phyloP scores from a whole-genome alignment of 2,113 vertebrate species.

The Cnemophilus loriae region DNA sequence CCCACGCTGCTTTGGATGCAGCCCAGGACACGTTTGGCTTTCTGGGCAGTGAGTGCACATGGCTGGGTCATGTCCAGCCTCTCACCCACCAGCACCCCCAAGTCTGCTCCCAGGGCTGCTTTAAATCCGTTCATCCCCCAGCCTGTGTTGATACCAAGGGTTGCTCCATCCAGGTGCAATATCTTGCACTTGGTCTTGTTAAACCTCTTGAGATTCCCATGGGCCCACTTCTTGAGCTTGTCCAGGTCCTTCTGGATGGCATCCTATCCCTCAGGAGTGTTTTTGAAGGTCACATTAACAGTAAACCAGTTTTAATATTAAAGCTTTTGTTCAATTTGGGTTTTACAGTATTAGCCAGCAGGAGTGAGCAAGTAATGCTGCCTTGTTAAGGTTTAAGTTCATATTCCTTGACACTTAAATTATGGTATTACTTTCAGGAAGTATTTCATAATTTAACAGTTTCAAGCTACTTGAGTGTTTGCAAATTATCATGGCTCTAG shows the following conservation, averaged over 20 bases:
- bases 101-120: neutral
- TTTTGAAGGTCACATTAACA: neutral
- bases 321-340: neutral
- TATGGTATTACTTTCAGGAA: slow-evolving; percentile 10
- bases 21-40: neutral
- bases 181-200: neutral
- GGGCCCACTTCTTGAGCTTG: neutral
- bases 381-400: slow-evolving; percentile 31
- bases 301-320: neutral
- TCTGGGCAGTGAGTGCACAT: neutral
- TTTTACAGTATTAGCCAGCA: slow-evolving; percentile 31
- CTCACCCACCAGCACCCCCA: neutral
- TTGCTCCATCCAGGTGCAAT: neutral
- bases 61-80: neutral
- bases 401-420: slow-evolving; percentile 7
- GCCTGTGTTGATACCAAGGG: neutral
- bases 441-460: slow-evolving; percentile 1
- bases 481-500: neutral
- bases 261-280: neutral
- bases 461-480: slow-evolving; percentile 23
- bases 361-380: slow-evolving; percentile 9
- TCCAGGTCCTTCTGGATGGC: neutral
- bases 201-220: neutral
- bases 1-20: neutral
- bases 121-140: neutral